Percentiles rank a stretch among this genome's conserved stretches.
These are phyloP conservation scores for Dynastes grantii DNA, from an alignment of 2,888 invertebrate genomes.

Conservation along the genomic window DNA sequence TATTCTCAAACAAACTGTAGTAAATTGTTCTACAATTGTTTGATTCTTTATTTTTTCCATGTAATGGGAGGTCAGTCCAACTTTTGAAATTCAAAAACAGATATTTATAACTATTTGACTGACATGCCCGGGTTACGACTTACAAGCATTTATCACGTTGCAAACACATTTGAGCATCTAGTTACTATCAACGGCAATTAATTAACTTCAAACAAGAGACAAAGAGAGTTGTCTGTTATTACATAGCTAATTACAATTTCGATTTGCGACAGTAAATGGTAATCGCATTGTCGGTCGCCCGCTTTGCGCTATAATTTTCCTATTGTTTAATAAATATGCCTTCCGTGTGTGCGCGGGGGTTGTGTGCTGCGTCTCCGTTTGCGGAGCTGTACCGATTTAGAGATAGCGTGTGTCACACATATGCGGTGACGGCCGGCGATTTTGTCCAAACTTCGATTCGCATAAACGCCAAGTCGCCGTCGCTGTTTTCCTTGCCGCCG, in stretches of 20 bases:
- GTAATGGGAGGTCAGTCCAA: too few species aligned
- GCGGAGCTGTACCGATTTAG: slow-evolving; percentile 28
- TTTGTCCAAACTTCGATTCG: slow-evolving; percentile 39
- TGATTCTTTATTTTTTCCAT: too few species aligned
- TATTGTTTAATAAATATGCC: slow-evolving; percentile 37
- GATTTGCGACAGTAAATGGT: slow-evolving; percentile 29
- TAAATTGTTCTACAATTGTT: too few species aligned
- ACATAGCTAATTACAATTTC: slow-evolving; percentile 37
- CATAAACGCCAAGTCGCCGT: slow-evolving; percentile 28
- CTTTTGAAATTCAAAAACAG: too few species aligned
- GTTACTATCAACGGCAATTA: slow-evolving; percentile 15
- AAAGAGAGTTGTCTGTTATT: slow-evolving; percentile 33
- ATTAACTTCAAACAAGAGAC: slow-evolving; percentile 27
- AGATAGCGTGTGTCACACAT: slow-evolving; percentile 37
- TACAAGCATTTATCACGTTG: too few species aligned
- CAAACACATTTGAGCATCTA: not conserved
- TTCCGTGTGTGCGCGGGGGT: not conserved
- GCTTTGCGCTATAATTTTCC: slow-evolving; percentile 29
- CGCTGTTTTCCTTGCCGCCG: slow-evolving; percentile 16
- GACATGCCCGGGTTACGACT: too few species aligned
- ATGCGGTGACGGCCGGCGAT: slow-evolving; percentile 33
- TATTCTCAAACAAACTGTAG: too few species aligned
- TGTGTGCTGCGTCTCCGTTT: slow-evolving; percentile 17
- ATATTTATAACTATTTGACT: too few species aligned
- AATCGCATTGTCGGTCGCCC: slow-evolving; percentile 34